These are phyloP conservation scores for Characodon lateralis DNA, from an alignment of 2,797 vertebrate genomes.

Conservation along the genomic window DNA sequence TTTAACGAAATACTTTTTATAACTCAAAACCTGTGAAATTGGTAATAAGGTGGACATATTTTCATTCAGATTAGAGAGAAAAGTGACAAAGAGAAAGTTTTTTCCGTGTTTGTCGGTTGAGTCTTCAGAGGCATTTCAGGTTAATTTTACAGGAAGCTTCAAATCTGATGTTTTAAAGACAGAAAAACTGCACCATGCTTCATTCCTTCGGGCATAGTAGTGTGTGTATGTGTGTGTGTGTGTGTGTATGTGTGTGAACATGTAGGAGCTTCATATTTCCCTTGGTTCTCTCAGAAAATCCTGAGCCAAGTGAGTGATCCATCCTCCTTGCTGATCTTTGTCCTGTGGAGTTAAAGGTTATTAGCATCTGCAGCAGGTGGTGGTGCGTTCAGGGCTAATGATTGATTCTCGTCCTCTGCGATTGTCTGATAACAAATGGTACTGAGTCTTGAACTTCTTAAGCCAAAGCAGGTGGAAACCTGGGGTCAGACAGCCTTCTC, in stretches of 20 bases:
- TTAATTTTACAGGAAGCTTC: background rate
- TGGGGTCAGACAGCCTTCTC: background rate
- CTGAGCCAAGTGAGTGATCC: background rate
- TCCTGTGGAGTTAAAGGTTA: background rate
- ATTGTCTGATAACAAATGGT: too few relatives aligned
- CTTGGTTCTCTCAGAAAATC: background rate
- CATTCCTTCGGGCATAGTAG: background rate
- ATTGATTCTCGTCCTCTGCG: too few relatives aligned
- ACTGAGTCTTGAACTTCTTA: background rate
- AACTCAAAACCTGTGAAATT: background rate
- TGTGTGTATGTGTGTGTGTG: background rate
- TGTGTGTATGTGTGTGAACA: background rate
- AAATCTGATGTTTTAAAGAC: background rate
- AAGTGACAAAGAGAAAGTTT: background rate
- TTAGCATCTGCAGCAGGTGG: slow-evolving; percentile 4
- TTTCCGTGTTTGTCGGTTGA: background rate
- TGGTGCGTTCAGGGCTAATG: background rate
- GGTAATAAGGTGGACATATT: background rate
- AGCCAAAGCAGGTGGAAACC: background rate
- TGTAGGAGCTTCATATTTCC: background rate
- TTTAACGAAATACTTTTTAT: background rate
- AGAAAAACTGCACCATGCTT: too few relatives aligned
- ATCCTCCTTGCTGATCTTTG: background rate
- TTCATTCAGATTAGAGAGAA: background rate
- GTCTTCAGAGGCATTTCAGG: too few relatives aligned